Evolutionary conservation across 2,113 vertebrate genomes (phyloP), one percentile per base, ranked within the genome.

Genomic region (Acrocephalus arundinaceus): DNA sequence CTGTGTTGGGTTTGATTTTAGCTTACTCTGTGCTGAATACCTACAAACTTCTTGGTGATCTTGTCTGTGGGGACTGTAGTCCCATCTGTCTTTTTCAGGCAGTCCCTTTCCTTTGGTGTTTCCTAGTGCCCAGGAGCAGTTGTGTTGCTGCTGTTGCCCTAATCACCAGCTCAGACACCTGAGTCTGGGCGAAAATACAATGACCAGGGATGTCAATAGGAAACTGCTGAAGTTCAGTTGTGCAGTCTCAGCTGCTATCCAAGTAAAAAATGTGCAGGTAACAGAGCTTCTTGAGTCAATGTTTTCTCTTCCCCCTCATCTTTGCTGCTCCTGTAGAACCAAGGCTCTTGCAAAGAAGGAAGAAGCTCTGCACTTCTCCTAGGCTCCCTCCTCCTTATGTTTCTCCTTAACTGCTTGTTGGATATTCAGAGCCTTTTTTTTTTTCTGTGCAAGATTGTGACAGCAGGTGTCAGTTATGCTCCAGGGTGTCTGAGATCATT

Each of bases 401-500:
- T 90, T 93, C 49, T 78, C 33, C 75, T 71, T 54, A 52, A 20
- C 61, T 78, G 48, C 49, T 54, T 68, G 52, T 58, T 84, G 87
- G 85, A 18, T 90, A 30, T 85, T 85, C 2, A 2, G 48, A 90
- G 54, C 43, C 52, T 5, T 52, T 43, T 74, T 39, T 39, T 70
- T 61, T 59, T 71, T 73, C 35, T 48, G 15, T 75, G 77, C 37
- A 15, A 24, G 76, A 66, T 49, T 87, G 49, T 90, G 81, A 86
- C 86, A 94, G 94, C 89, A 87, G 79, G 86, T 96, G 70, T 91
- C 85, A 94, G 78, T 94, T 97, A 31, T 27, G 13, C 58, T 86
- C 67, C 35, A 35, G 43, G 92, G 62, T 84, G 65, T 57, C 74
- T 85, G 67, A 89, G 48, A 73, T 90, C 46, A 30, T 82, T 96